Base-by-base conservation (phyloP, 2,113 vertebrate genomes). In the Microcebus jonahi region DNA sequence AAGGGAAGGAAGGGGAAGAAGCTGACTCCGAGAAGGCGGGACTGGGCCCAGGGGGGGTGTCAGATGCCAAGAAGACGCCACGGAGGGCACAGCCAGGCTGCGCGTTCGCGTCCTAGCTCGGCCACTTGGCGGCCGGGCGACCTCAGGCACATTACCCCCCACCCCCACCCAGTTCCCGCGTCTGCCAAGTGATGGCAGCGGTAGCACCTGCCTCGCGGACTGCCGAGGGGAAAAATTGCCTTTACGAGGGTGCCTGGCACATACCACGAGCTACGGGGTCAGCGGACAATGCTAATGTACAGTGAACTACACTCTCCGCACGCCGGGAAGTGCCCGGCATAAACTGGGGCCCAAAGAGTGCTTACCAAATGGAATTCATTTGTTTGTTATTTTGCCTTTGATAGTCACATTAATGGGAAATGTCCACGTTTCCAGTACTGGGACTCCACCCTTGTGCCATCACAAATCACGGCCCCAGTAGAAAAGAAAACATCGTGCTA, bases 271-370 rank as follows among this genome's bases (percentile, higher is more conserved):
- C 31, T 27, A 0, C 12, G 3, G 17, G 6, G 53, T 61, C 20
- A 21, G 34, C 14, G 20, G 1, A 8, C 5, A 57, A 12, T 21
- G 1, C 6, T 5, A 25, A 14, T 0, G 2, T 12, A 7, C 2
- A 0, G 15, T 8, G 20, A 29, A 4, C n/a, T 14, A 0, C 0
- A 2, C 15, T n/a, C 21, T 48, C 48, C 68, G 59, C 34, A n/a
- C 53, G 10, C 15, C 0, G 8, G 25, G 76, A 59, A 61, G 59
- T 0, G 7, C 11, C 82, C 8, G 21, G 59, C 59, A 18, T 45
- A 31, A 1, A 14, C 2, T 0, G 9, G 53, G 53, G 53, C n/a
- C 79, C 92, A 25, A 12, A 79, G 77, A 8, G 13, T 31, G 2
- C 31, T 34, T 29, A 10, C 1, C 5, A 4, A 11, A 12, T 13